Base-by-base conservation (phyloP, 2,797 vertebrate species). In the Semaprochilodus insignis region DNA sequence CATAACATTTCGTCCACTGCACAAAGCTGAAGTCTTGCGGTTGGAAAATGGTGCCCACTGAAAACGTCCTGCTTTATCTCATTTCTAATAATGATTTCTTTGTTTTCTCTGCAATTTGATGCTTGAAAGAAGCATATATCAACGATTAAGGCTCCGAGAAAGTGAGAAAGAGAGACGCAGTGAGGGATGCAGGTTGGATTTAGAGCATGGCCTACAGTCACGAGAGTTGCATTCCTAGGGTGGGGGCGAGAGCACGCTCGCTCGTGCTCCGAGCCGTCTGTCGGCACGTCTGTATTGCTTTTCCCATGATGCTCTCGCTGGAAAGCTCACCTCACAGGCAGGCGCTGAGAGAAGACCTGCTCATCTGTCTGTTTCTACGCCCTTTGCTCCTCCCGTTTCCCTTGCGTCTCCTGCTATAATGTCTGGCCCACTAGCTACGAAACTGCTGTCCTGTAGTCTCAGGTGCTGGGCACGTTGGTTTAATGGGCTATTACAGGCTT, bases 271-370 rank as follows among this genome's bases (percentile, higher is more conserved):
- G 81, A 74, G 72, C 66, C 31, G 82, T 85, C 88, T 85, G 81
- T 86, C 84, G 57, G 76, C 84, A 63, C 62, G 55, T 54, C 67
- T 44, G 81, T 85, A 86, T 87, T 87, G 83, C 79, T 89, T 85
- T 86, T 86, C 86, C 85, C 81, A 87, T 85, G 81, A 83, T 86
- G 86, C 85, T 77, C 83, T 83, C 48, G 40, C 67, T 84, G 55
- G 25, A 84, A 78, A 82, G 78, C 69, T 70, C 69, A 82, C 78
- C 60, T 83, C 60, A 71, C 51, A 75, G 44, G 48, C 57, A 62
- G 67, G 54, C 69, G 34, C 31, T 65, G 36, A 65, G 79, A 66
- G 48, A 78, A 31, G 15, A 40, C 23, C 27, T 77, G 44, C 0
- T 6, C 31, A 74, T 65, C 73, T 54, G 55, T 70, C 57, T 25